Conservation (phyloP, 2,888 invertebrate species). For the Clunio marinus region DNA sequence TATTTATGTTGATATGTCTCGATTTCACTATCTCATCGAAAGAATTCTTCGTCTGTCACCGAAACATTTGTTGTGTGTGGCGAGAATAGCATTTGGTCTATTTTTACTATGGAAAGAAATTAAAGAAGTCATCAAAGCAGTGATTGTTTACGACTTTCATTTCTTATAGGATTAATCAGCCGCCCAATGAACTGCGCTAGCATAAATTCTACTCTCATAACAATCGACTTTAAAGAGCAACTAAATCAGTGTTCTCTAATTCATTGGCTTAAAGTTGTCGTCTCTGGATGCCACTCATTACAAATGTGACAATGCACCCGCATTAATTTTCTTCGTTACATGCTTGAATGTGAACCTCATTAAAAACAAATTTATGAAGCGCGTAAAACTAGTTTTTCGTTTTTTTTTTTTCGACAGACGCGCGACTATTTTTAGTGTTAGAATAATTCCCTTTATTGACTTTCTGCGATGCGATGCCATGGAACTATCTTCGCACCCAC, state of each 20-base stretch:
- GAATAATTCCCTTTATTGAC: constrained; percentile 13
- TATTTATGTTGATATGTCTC: too few species aligned
- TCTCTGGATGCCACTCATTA: constrained; percentile 5
- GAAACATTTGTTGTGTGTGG: constrained; percentile 34
- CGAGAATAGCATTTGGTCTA: neutral
- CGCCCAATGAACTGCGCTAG: constrained; percentile 28
- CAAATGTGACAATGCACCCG: constrained; percentile 19
- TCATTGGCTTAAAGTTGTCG: neutral
- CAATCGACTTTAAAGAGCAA: constrained; percentile 31
- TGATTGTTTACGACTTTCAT: constrained; percentile 26
- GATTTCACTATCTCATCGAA: constrained; percentile 4
- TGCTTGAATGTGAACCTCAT: constrained; percentile 18
- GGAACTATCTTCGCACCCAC: constrained; percentile 5
- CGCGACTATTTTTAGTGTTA: constrained; percentile 13
- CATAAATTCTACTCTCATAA: constrained; percentile 29
- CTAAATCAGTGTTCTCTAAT: constrained; percentile 6
- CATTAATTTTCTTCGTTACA: neutral
- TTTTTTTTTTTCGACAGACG: too few species aligned
- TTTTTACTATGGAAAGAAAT: neutral
- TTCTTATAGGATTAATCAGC: constrained; percentile 29
- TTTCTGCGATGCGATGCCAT: constrained; percentile 18
- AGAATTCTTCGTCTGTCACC: constrained; percentile 32
- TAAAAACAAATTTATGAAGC: constrained; percentile 20
- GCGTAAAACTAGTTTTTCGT: neutral
- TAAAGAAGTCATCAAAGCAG: constrained; percentile 24